Evolutionary conservation across 2,888 invertebrate genomes (phyloP).

Genomic region (Nemotelus pantherinus): DNA sequence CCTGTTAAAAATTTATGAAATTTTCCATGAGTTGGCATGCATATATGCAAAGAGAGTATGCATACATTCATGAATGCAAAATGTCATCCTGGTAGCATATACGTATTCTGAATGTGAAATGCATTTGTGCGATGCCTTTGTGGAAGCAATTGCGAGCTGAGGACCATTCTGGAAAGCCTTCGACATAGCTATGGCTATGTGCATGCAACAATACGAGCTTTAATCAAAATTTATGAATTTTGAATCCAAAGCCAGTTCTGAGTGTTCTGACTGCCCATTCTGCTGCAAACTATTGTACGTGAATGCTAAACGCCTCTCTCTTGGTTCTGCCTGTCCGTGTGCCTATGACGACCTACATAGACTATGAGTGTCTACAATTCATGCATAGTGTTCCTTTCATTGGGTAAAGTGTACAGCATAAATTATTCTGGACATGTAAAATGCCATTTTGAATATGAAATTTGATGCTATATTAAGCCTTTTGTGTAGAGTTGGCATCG

Average conservation of each 20-base stretch:
- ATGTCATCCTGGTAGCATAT: constrained; percentile 20
- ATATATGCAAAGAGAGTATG: constrained; percentile 10
- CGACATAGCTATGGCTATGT: neutral
- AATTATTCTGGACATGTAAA: constrained; percentile 65
- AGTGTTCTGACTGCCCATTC: neutral
- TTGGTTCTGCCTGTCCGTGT: neutral
- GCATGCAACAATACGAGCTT: constrained; percentile 45
- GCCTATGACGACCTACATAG: constrained; percentile 17
- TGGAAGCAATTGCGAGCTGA: neutral
- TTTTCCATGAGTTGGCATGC: neutral
- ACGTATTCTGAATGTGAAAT: constrained; percentile 33
- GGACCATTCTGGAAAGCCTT: neutral
- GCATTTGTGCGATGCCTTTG: constrained; percentile 32
- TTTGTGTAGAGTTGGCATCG: constrained; percentile 45
- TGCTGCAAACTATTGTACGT: constrained; percentile 20
- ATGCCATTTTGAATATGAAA: constrained; percentile 65
- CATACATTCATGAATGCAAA: constrained; percentile 38
- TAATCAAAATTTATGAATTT: constrained; percentile 48
- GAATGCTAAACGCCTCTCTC: constrained; percentile 31
- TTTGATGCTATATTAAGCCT: constrained; percentile 63
- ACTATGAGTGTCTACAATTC: constrained; percentile 25
- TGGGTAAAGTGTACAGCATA: constrained; percentile 54
- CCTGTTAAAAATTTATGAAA: constrained; percentile 42
- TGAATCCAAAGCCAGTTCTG: constrained; percentile 41
- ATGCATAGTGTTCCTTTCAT: constrained; percentile 31